phyloP scores from a whole-genome alignment of 1,140 invertebrate species.

The Sarcophaga peregrina region DNA sequence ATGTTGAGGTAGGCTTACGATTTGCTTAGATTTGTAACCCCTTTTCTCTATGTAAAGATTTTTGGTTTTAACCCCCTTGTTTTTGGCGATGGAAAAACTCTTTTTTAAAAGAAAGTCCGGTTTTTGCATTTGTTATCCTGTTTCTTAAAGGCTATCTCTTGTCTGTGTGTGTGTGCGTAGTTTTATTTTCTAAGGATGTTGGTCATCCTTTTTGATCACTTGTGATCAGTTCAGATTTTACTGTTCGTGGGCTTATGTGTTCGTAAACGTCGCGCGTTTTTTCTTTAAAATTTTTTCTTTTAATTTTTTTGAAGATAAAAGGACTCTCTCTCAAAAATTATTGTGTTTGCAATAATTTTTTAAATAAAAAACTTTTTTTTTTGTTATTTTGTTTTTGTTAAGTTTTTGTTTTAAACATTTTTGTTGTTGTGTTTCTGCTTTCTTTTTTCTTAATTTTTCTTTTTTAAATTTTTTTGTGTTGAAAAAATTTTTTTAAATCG shows the following conservation, averaged over 20 bases:
- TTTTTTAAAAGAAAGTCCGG: no score
- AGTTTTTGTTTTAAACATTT: conserved; percentile 36
- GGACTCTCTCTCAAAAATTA: neutral
- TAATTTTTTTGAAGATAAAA: neutral
- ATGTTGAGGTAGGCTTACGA: conserved; percentile 30
- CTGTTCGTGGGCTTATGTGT: conserved; percentile 32
- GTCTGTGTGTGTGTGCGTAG: neutral
- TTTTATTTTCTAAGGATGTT: conserved; percentile 6
- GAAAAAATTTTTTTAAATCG: neutral
- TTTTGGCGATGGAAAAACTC: neutral
- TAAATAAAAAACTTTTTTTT: neutral
- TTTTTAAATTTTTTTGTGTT: neutral
- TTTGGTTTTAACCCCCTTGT: neutral
- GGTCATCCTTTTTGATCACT: conserved; percentile 33
- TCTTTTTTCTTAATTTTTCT: neutral
- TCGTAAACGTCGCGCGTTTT: conserved; percentile 35
- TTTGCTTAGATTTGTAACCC: conserved; percentile 16
- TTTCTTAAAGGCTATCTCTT: neutral
- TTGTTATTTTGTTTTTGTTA: conserved; percentile 39
- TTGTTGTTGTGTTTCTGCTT: conserved; percentile 16
- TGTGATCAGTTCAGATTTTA: conserved; percentile 32
- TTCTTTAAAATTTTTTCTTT: neutral
- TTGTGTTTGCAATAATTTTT: neutral
- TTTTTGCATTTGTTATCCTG: neutral
- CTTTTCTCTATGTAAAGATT: neutral